Percentiles rank a stretch among this genome's conserved stretches.
Conservation (phyloP, 2,113 vertebrate species). For the Campylomormyrus numenius region DNA sequence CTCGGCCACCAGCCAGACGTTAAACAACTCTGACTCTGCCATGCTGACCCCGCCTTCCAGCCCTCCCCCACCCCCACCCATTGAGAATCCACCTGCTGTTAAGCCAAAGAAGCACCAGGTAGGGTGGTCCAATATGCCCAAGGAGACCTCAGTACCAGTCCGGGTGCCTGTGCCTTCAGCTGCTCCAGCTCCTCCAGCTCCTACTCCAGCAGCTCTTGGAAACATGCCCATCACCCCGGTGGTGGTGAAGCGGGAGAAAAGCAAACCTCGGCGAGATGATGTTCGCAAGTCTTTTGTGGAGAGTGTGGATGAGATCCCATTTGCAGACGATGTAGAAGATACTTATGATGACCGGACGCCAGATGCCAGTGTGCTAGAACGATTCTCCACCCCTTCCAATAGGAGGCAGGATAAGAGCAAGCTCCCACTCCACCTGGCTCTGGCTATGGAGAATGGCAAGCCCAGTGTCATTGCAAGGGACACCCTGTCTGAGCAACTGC, state of each 20-base stretch:
- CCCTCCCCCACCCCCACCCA: slow-evolving; percentile 62
- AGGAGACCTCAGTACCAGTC: slow-evolving; percentile 16
- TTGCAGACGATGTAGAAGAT: slow-evolving; percentile 92
- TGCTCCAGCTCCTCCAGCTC: slow-evolving; percentile 21
- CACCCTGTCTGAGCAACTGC: slow-evolving; percentile 83
- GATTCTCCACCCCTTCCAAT: slow-evolving; percentile 74
- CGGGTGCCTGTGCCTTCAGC: background rate
- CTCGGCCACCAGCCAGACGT: slow-evolving; percentile 69
- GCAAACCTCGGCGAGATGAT: slow-evolving; percentile 53
- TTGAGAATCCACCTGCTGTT: slow-evolving; percentile 82
- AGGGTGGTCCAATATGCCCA: slow-evolving; percentile 59
- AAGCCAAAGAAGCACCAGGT: slow-evolving; percentile 62
- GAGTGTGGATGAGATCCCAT: slow-evolving; percentile 92
- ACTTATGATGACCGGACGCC: slow-evolving; percentile 78
- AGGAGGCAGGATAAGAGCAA: slow-evolving; percentile 55
- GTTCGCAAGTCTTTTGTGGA: slow-evolving; percentile 86
- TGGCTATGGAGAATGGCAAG: slow-evolving; percentile 73
- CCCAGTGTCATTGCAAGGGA: slow-evolving; percentile 67
- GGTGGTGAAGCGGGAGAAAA: slow-evolving; percentile 53
- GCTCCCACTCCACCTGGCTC: slow-evolving; percentile 55
- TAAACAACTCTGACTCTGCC: slow-evolving; percentile 68
- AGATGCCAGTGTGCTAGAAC: slow-evolving; percentile 68
- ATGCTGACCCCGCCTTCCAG: slow-evolving; percentile 74
- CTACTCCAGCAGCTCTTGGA: slow-evolving; percentile 3
- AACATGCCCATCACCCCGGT: slow-evolving; percentile 20